These are phyloP conservation scores for Azorinus chamasolen DNA, from an alignment of 2,888 invertebrate genomes.

Conservation along the genomic window DNA sequence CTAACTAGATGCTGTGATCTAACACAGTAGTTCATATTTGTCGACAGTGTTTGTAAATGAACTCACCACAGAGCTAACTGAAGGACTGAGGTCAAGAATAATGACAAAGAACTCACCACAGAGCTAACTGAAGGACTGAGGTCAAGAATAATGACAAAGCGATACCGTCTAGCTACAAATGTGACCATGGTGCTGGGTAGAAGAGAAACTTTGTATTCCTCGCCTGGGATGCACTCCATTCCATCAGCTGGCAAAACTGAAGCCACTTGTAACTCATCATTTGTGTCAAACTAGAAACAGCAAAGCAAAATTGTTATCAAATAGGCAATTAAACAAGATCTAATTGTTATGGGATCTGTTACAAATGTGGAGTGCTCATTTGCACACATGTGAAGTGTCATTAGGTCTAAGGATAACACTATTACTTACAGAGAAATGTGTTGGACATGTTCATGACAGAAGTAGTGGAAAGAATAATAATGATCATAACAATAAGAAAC, in stretches of 20 bases:
- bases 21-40: no score
- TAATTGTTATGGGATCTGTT: neutral
- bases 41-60: no score
- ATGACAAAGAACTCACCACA: slow-evolving; percentile 91
- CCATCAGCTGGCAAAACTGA: slow-evolving; percentile 88
- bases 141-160: slow-evolving; percentile 92
- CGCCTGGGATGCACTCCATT: slow-evolving; percentile 61
- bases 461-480: no score
- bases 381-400: no score
- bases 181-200: slow-evolving; percentile 87
- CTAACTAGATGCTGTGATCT: no score
- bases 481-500: no score
- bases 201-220: slow-evolving; percentile 74
- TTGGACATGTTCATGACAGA: no score
- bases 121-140: slow-evolving; percentile 92
- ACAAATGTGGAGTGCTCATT: no score
- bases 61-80: slow-evolving; percentile 90
- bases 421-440: no score
- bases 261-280: slow-evolving; percentile 89
- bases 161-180: slow-evolving; percentile 91
- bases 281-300: slow-evolving; percentile 72
- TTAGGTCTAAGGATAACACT: no score
- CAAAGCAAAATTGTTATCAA: no score
- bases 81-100: slow-evolving; percentile 93
- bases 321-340: neutral